Conservation (phyloP, 2,797 vertebrate species). For the Cyclura pinguis region DNA sequence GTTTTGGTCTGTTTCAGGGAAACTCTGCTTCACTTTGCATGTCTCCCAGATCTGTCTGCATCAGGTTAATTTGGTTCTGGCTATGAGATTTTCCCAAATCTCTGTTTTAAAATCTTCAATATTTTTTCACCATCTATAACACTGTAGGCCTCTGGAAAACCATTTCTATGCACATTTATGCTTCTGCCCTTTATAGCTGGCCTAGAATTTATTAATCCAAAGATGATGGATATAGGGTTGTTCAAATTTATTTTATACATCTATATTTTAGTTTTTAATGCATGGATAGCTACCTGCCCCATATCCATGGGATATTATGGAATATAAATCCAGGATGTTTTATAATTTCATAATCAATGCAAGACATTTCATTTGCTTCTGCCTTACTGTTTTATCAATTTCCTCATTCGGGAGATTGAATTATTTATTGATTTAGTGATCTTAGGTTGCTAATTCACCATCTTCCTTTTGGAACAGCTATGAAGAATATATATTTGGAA, state of each 20-base stretch:
- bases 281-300: not conserved
- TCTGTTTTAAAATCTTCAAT: not conserved
- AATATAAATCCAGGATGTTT: slow-evolving; percentile 26
- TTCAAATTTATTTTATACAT: not conserved
- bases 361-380: slow-evolving; percentile 20
- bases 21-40: not conserved
- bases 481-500: not conserved
- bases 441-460: not conserved
- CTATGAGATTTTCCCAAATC: not conserved
- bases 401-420: not conserved
- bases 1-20: not conserved
- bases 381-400: slow-evolving; percentile 32
- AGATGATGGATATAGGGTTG: not conserved
- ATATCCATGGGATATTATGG: not conserved
- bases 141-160: not conserved
- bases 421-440: slow-evolving; percentile 29
- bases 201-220: not conserved
- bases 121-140: not conserved
- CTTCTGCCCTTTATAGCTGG: not conserved
- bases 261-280: not conserved
- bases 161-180: not conserved
- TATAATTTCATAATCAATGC: slow-evolving; percentile 17
- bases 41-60: not conserved
- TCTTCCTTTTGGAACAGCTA: not conserved
- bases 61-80: not conserved